Evolutionary conservation across 2,113 vertebrate species (phyloP).

Genomic region (Octodon degus): DNA sequence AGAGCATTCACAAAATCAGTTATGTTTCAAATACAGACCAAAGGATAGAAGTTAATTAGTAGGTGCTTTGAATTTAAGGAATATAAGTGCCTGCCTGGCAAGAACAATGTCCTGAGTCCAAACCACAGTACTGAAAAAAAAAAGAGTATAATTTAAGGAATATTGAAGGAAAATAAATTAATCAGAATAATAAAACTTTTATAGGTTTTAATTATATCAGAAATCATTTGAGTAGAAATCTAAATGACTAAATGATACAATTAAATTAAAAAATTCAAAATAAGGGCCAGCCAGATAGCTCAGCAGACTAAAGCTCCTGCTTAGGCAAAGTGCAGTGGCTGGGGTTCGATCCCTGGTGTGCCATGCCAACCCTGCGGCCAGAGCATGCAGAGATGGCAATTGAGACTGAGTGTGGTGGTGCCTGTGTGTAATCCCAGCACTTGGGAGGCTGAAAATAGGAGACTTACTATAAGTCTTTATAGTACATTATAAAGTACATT

Average conservation of each 20-base stretch:
- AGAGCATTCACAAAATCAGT: not conserved
- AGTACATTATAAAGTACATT: too few relatives aligned
- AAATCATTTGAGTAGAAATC: not conserved
- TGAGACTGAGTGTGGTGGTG: too few relatives aligned
- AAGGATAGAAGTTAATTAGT: not conserved
- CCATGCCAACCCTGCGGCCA: too few relatives aligned
- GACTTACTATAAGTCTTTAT: too few relatives aligned
- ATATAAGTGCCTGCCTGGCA: not conserved
- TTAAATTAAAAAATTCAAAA: constrained; percentile 31
- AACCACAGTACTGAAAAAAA: too few relatives aligned
- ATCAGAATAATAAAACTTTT: not conserved
- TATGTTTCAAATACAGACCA: not conserved
- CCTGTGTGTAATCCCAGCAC: too few relatives aligned
- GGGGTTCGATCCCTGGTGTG: too few relatives aligned
- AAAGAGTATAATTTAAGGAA: not conserved
- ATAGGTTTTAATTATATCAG: constrained; percentile 12
- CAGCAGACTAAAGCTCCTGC: too few relatives aligned
- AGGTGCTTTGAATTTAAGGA: constrained; percentile 4
- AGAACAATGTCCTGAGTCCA: too few relatives aligned
- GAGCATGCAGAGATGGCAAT: too few relatives aligned
- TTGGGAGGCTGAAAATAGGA: too few relatives aligned
- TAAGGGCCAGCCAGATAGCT: not conserved
- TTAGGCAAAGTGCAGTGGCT: too few relatives aligned
- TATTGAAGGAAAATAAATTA: not conserved
- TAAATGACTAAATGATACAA: not conserved